Percentiles rank a stretch among this genome's conserved stretches.
These are phyloP conservation scores for Clytia hemisphaerica DNA, from an alignment of 30 jellyfish, hydroid and myxozoan species.

Conservation along the genomic window DNA sequence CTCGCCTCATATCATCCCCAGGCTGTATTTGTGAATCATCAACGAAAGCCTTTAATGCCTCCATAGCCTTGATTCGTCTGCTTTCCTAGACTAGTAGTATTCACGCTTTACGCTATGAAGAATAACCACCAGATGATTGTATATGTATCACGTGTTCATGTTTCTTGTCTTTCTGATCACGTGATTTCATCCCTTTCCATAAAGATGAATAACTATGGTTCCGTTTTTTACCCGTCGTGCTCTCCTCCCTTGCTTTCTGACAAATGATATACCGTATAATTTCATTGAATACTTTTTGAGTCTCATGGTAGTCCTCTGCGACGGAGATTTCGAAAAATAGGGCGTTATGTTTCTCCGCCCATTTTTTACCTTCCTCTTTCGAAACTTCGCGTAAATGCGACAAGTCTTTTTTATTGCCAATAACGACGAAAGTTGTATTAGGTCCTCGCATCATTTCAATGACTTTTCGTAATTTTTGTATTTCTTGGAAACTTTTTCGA, in stretches of 20 bases:
- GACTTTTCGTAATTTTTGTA: slow-evolving; percentile 32
- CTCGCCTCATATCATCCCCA: too few relatives aligned
- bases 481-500: slow-evolving; percentile 61
- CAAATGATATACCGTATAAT: slow-evolving; percentile 40
- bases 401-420: slow-evolving; percentile 75
- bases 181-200: slow-evolving; percentile 53
- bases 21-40: too few relatives aligned
- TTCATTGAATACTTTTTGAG: slow-evolving; percentile 58
- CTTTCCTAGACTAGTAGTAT: too few relatives aligned
- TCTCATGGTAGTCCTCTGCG: slow-evolving; percentile 80
- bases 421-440: slow-evolving; percentile 45
- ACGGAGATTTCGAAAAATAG: slow-evolving; percentile 70
- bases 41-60: too few relatives aligned
- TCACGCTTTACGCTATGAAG: too few relatives aligned
- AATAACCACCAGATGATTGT: too few relatives aligned
- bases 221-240: slow-evolving; percentile 59
- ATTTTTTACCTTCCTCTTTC: slow-evolving; percentile 63
- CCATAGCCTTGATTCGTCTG: too few relatives aligned
- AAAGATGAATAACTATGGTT: slow-evolving; percentile 47
- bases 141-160: too few relatives aligned
- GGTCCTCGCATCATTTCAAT: slow-evolving; percentile 40
- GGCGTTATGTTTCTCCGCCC: slow-evolving; percentile 62
- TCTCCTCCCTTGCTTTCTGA: slow-evolving; percentile 58
- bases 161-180: neutral
- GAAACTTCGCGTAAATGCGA: slow-evolving; percentile 80